Percentiles rank a stretch among this genome's conserved stretches.
These are phyloP conservation scores for Sanderia malayensis DNA, from an alignment of 30 jellyfish, hydroid and myxozoan genomes.

Conservation along the genomic window DNA sequence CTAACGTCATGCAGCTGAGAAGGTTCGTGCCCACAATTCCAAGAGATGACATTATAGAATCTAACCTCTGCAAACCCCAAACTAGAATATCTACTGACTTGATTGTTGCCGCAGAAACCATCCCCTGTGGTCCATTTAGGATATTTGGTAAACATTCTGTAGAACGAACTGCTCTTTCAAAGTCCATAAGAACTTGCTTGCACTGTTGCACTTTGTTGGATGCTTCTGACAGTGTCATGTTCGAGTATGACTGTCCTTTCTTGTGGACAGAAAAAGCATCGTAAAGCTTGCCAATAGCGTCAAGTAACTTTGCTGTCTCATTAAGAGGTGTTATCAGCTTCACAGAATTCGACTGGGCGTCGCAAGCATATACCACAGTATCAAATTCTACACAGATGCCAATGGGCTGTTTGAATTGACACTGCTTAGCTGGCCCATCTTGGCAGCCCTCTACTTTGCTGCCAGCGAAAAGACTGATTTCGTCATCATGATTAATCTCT, in stretches of 20 bases:
- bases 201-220: slow-evolving; percentile 21
- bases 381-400: slow-evolving; percentile 27
- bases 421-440: slow-evolving; percentile 15
- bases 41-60: slow-evolving; percentile 39
- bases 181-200: slow-evolving; percentile 21
- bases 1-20: slow-evolving; percentile 28
- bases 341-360: slow-evolving; percentile 31
- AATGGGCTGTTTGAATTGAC: slow-evolving; percentile 26
- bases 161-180: slow-evolving; percentile 26
- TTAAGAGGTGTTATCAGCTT: slow-evolving; percentile 37
- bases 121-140: slow-evolving; percentile 51
- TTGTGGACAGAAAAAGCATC: slow-evolving; percentile 23
- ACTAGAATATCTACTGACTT: slow-evolving; percentile 31
- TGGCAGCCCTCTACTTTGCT: slow-evolving; percentile 11
- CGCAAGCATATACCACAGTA: slow-evolving; percentile 34
- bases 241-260: slow-evolving; percentile 24
- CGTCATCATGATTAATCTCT: slow-evolving; percentile 23
- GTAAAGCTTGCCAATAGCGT: slow-evolving; percentile 37
- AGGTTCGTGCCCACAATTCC: slow-evolving; percentile 33
- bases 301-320: slow-evolving; percentile 26
- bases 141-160: slow-evolving; percentile 17
- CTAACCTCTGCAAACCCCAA: slow-evolving; percentile 37
- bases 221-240: slow-evolving; percentile 39
- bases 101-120: slow-evolving; percentile 17
- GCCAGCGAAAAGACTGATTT: slow-evolving; percentile 9